phyloP scores from a whole-genome alignment of 2,797 vertebrate genomes.

The Sebastes vulpes region DNA sequence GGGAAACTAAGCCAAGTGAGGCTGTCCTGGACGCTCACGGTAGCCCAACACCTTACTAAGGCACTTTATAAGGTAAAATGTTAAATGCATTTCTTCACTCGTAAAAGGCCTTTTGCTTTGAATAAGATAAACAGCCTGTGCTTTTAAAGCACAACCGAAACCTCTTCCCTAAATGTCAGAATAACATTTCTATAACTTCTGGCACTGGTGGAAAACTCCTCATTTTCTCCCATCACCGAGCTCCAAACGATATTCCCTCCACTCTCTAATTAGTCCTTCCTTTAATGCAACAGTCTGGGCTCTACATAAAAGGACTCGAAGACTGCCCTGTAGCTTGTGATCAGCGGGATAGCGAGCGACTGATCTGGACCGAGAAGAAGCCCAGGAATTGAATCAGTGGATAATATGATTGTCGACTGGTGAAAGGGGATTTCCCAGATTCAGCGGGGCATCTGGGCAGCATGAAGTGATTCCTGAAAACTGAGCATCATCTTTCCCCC shows the following conservation, averaged over 20 bases:
- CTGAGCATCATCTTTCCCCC: neutral
- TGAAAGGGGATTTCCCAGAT: constrained; percentile 40
- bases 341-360: constrained; percentile 11
- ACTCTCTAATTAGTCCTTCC: constrained; percentile 23
- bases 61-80: neutral
- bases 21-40: neutral
- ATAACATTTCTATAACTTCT: constrained; percentile 6
- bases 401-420: constrained; percentile 24
- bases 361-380: constrained; percentile 35
- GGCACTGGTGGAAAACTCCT: neutral
- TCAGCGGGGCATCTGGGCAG: constrained; percentile 12
- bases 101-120: neutral
- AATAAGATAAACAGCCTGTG: constrained; percentile 1
- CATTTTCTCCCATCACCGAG: neutral
- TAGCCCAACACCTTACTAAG: neutral
- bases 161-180: constrained; percentile 19
- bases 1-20: neutral
- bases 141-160: constrained; percentile 10
- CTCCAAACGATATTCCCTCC: neutral
- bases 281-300: constrained; percentile 32
- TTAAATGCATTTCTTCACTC: neutral
- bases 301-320: constrained; percentile 33
- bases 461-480: constrained; percentile 29
- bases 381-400: constrained; percentile 43
- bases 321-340: constrained; percentile 8